Conservation (phyloP, 2,113 vertebrate species). For the Bambusicola thoracicus region DNA sequence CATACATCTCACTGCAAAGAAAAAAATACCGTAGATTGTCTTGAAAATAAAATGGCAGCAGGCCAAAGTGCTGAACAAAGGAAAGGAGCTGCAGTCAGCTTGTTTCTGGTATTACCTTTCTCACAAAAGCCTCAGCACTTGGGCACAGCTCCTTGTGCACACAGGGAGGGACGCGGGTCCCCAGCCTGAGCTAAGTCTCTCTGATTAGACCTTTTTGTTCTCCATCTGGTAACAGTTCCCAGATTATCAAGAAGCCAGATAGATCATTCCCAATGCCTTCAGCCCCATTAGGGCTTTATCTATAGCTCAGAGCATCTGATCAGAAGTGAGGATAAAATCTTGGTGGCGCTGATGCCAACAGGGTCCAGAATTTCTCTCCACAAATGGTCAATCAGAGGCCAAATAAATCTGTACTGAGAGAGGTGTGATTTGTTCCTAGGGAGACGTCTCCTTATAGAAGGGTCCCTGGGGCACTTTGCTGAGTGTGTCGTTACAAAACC, state of each 20-base stretch:
- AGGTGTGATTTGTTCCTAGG: neutral
- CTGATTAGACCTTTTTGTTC: neutral
- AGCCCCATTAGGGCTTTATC: neutral
- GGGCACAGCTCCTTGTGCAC: neutral
- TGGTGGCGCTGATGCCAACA: neutral
- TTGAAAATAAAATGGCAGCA: neutral
- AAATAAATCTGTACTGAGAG: fast-evolving
- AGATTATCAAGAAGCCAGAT: slow-evolving; percentile 8
- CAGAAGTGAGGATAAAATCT: slow-evolving; percentile 1
- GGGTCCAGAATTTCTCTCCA: neutral
- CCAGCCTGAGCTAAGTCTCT: neutral
- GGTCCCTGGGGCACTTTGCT: neutral
- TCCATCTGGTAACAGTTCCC: neutral
- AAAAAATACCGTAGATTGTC: neutral
- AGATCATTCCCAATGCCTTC: neutral
- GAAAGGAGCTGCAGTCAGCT: neutral
- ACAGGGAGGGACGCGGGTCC: neutral
- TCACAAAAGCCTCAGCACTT: neutral
- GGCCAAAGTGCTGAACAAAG: neutral
- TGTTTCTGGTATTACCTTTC: neutral
- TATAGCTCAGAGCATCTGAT: neutral
- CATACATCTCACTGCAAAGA: neutral
- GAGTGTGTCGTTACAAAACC: neutral
- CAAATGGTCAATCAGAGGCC: fast-evolving
- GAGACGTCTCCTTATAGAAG: neutral